Evolutionary conservation across 1,140 invertebrate species (phyloP), one percentile per base, ranked within the genome.

Genomic region (Glossosoma conforme): DNA sequence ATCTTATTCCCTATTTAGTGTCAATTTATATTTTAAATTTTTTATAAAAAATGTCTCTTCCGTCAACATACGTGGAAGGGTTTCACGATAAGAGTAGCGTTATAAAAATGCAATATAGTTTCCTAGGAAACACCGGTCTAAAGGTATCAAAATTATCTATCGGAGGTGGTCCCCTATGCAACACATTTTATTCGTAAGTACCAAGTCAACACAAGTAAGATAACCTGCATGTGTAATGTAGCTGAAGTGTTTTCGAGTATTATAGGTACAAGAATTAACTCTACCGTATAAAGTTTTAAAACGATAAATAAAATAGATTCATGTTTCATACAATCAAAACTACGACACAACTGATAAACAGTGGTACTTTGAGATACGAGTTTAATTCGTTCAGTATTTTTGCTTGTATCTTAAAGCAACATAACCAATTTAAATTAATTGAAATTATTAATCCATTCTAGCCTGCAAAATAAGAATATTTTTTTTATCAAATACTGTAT

Each of bases 101-200:
- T 40, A 51, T 55, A 46, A 37, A 61, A 56, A 58, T 58, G 59
- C 62, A 62, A 54, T 83, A 81, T 63, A 71, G 72, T 18, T 43
- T 60, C 8, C 65, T 83, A 22, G 80, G 79, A 6, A 62, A 61
- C 11, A 82, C 81, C 2, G 79, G 67, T 1, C 45, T 83, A n/a
- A 64, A 66, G 25, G 72, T 83, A 1, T 82, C 80, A 0, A 68
- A 75, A 43, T 42, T 83, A 11, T 72, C 77, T 0, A 54, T 82
- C 3, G 81, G 80, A 20, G 74, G 76, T 2, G 77, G 74, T 11
- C 68, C 74, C 18, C 77, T 81, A n/a, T n/a, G n/a, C 44, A 75
- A 66, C 52, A 63, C 70, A 49, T 69, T 77, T 35, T 81, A 79
- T 63, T 77, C 76, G 78, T 80, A 73, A 63, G 64, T 64, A 44